Base-by-base conservation (phyloP, 2,888 invertebrate species). In the Sarcophaga carnaria region DNA sequence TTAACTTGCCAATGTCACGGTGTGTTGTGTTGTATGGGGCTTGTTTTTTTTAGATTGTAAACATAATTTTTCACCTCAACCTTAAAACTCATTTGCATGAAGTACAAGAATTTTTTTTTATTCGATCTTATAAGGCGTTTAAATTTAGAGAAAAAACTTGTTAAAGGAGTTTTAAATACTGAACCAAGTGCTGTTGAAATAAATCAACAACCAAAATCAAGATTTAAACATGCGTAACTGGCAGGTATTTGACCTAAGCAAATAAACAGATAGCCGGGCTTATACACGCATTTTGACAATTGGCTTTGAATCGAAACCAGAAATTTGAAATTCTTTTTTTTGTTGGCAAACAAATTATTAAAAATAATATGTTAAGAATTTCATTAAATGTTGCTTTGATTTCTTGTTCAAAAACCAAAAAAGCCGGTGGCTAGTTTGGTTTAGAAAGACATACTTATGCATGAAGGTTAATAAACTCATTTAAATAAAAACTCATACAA, bases 201-300 rank as follows among this genome's bases (percentile, higher is more conserved):
- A 54, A 54, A 37, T 12, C 54, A 54, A 17, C 45, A 20, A 4
- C 14, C 37, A 20, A 67, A 67, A 25, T 47, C 3, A 63, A n/a
- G 27, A 2, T n/a, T 12, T 54, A 25, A 72, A 79, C 25, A 69
- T 37, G 49, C 62, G 17, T 63, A 79, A 82, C 69, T 12, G 70
- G 12, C 75, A 70, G 83, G 83, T 84, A 80, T 11, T 79, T 79
- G 79, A 84, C 80, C 84, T 66, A 22, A 17, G 66, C 59, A 66
- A 49, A 22, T 71, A 76, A 14, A 54, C 17, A 14, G 17, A 2
- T 12, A 4, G 54, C 0, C 1, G 2, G 12, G 54, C 14, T 54
- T 12, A 17, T 14, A 49, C 5, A 54, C 14, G 14, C 14, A 54
- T 1, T 54, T 54, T 12, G 54, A 14, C 54, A 54, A 54, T 54